These are phyloP conservation scores for Mugil cephalus DNA, from an alignment of 2,113 vertebrate genomes.

Conservation along the genomic window DNA sequence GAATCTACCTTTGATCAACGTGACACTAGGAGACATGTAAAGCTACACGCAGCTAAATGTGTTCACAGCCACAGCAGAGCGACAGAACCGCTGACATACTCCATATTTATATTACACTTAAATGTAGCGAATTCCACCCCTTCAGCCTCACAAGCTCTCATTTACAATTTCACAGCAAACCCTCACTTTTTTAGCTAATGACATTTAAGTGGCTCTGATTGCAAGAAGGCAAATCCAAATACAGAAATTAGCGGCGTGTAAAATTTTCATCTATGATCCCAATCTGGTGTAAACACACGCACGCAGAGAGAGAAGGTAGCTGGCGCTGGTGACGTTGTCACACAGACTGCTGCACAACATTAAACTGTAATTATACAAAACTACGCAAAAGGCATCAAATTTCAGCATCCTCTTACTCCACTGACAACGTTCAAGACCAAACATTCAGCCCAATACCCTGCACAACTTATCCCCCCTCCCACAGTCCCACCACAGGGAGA, in stretches of 20 bases:
- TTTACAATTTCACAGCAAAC: background rate
- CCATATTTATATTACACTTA: too few species aligned
- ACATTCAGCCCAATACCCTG: constrained; percentile 74
- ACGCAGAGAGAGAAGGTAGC: background rate
- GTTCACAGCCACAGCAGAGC: background rate
- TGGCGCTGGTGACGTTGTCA: constrained; percentile 21
- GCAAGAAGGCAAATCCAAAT: constrained; percentile 5
- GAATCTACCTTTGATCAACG: background rate
- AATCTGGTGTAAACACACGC: constrained; percentile 1
- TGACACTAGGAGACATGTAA: background rate
- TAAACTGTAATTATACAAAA: constrained; percentile 41
- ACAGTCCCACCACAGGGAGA: constrained; percentile 80
- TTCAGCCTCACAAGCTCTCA: background rate
- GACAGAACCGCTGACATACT: background rate
- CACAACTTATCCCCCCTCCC: constrained; percentile 79
- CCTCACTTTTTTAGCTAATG: background rate
- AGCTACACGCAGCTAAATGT: background rate
- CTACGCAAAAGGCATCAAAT: constrained; percentile 31
- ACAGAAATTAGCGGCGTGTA: constrained; percentile 11
- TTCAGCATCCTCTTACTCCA: constrained; percentile 57
- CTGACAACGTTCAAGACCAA: constrained; percentile 63
- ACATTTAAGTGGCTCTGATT: constrained; percentile 3
- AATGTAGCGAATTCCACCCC: background rate
- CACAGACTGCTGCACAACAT: constrained; percentile 21
- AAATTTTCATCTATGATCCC: constrained; percentile 36